Percentiles rank a stretch among this genome's conserved stretches.
These are phyloP conservation scores for Drosophila kambysellisi DNA, from an alignment of 2,888 invertebrate genomes.

Conservation along the genomic window DNA sequence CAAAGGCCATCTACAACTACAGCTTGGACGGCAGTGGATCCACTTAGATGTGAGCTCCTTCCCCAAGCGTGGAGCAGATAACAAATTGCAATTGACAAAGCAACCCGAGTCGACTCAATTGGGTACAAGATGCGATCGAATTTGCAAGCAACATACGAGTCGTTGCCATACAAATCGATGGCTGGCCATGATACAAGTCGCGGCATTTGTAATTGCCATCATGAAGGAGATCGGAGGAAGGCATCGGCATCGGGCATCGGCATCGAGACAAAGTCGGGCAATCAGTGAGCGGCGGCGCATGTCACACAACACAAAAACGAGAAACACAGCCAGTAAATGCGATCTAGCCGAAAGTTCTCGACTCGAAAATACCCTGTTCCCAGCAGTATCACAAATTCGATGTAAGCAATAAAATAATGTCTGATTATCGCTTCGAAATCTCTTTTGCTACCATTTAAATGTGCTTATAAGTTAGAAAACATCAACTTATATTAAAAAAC, in stretches of 20 bases:
- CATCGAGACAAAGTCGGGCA: constrained; percentile 56
- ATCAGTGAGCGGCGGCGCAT: constrained; percentile 74
- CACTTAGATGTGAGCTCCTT: constrained; percentile 27
- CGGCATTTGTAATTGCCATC: constrained; percentile 76
- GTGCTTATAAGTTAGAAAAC: background rate
- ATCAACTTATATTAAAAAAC: background rate
- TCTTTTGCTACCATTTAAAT: background rate
- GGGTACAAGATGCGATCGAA: constrained; percentile 82
- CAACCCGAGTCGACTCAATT: constrained; percentile 63
- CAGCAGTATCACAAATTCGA: background rate
- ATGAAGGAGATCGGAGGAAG: constrained; percentile 16
- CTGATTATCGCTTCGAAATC: background rate
- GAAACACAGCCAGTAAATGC: background rate
- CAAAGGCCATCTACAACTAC: constrained; percentile 41
- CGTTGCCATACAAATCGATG: constrained; percentile 79
- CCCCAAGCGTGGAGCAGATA: constrained; percentile 60
- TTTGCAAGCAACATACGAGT: constrained; percentile 76
- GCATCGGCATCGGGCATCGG: constrained; percentile 15
- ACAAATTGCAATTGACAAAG: constrained; percentile 84
- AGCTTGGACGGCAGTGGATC: constrained; percentile 16
- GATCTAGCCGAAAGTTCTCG: background rate
- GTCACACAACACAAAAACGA: constrained; percentile 61
- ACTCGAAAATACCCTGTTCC: constrained; percentile 13
- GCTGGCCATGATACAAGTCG: constrained; percentile 80
- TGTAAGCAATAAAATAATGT: background rate